Base-by-base conservation (phyloP, 2,113 vertebrate genomes). In the Pterocles burchelli region DNA sequence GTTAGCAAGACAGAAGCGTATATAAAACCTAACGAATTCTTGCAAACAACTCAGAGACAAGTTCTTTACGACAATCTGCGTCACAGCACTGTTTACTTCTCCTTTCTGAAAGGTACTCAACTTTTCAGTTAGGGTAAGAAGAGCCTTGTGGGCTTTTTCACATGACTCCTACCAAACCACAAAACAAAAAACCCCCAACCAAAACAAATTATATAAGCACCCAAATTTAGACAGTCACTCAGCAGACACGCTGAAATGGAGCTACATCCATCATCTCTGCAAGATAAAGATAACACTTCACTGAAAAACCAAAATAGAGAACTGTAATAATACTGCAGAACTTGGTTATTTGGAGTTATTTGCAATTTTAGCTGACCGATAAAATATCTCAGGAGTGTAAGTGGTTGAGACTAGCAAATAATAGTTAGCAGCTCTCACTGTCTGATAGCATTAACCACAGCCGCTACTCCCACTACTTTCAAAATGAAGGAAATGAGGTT, bases 51-150 rank as follows among this genome's bases (percentile, higher is more conserved):
- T 34, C 14, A 22, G 45, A 89, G 79, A 72, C 33, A 43, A 1
- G 54, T 4, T 94, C 78, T 57, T n/a, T 20, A 63, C 1, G 9
- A 92, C 91, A 62, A 96, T 63, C 57, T 98, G 94, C 88, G 88
- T 96, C 96, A 97, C 12, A 88, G 33, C 57, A 49, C 70, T 95
- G 88, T 96, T 97, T 97, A 97, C 84, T 94, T 91, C 95, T 91
- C 80, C 38, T 91, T 95, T 96, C 90, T 94, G 52, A 66, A 93
- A 91, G 81, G 71, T 52, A 85, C 78, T 38, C 78, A 74, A 16
- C 96, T 97, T 89, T 83, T 90, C 95, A 82, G 89, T 78, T 89
- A 59, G 58, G 58, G 24, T 66, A 92, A 73, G 49, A 66, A 5
- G 6, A 68, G 62, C 73, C 62, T 66, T 96, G 93, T 86, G 96